Base-by-base conservation (phyloP, 2,113 vertebrate species). In the Orientallactaga bullata region DNA sequence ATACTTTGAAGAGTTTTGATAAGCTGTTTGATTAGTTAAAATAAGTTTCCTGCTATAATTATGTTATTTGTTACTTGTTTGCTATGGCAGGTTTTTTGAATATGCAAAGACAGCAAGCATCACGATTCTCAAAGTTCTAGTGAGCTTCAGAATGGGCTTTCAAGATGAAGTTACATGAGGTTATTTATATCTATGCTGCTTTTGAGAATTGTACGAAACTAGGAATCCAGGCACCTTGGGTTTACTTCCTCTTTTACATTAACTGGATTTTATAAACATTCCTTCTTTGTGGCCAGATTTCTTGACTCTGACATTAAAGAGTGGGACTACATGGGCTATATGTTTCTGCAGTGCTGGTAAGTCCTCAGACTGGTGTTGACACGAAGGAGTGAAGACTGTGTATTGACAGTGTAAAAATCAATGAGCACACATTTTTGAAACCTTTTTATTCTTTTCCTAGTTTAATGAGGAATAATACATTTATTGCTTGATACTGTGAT, bases 171-270 rank as follows among this genome's bases (percentile, higher is more conserved):
- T 96, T 95, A 86, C 79, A 89, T 86, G 88, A 92, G 82, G 85
- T 93, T 95, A 93, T 97, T 97, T 94, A 85, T 95, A 95, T 92
- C 90, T 89, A 2, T 90, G n/a, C 76, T 95, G 32, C 82, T 93
- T 91, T 66, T 82, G 82, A 66, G 84, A 91, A 95, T 39, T 95
- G 61, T 76, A 84, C 65, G 89, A 84, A 91, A 72, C 61, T 93
- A 37, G 85, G 71, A 93, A 76, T 86, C 61, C 80, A 94, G 84
- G 93, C 89, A 94, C 76, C 84, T 95, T 89, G 32, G 83, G 86
- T 94, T 94, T 94, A 88, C 79, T 90, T 88, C 74, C 11, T 71
- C 11, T 74, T 83, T 90, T 94, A 85, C 60, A 55, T 85, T 69
- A 85, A 37, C 51, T 88, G 60, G 77, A 76, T 96, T 84, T 93